Evolutionary conservation across 1,140 invertebrate species (phyloP), one percentile per base, ranked within the genome.

Genomic region (Orius insidiosus): DNA sequence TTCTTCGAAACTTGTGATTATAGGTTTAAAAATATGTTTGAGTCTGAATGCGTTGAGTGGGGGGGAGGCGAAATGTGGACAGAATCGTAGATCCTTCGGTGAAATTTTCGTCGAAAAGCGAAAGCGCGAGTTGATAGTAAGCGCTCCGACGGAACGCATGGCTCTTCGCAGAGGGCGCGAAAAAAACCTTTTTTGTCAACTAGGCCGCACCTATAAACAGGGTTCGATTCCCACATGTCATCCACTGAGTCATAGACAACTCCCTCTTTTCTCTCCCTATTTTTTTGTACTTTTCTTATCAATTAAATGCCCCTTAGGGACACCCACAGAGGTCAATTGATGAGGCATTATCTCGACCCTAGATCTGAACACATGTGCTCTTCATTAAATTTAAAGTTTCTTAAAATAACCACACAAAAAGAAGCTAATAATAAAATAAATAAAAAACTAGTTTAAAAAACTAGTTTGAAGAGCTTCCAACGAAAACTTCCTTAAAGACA

Each of bases 111-210:
- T 36, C 35, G 35, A 36, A n/a, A 16, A n/a, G 18, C 13, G 10
- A 5, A 16, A 4, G 39, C 9, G 10, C 46, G 15, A 10, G 37
- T 41, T n/a, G 10, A 40, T 11, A 11, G 16, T 14, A 1, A 47
- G 38, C 10, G 15, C 14, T 1, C 37, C 46, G 4, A 36, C 46
- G 14, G 46, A 30, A 14, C 37, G 11, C 16, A 48, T 15, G 7
- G 47, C 47, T 48, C 34, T 13, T 48, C 47, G 34, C 38, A 41
- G 8, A 48, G 39, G 5, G 14, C 11, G 15, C 34, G 41, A 33
- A 48, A 48, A 9, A 35, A 16, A 5, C 47, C 47, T 19, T 43
- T 41, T 11, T 34, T 33, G 5, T 10, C 31, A 8, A 15, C 32
- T 13, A 42, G 35, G 7, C 16, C 40, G 15, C 47, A 48, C 4